These are phyloP conservation scores for Thomomys bottae DNA, from an alignment of 2,113 vertebrate species.

Conservation along the genomic window DNA sequence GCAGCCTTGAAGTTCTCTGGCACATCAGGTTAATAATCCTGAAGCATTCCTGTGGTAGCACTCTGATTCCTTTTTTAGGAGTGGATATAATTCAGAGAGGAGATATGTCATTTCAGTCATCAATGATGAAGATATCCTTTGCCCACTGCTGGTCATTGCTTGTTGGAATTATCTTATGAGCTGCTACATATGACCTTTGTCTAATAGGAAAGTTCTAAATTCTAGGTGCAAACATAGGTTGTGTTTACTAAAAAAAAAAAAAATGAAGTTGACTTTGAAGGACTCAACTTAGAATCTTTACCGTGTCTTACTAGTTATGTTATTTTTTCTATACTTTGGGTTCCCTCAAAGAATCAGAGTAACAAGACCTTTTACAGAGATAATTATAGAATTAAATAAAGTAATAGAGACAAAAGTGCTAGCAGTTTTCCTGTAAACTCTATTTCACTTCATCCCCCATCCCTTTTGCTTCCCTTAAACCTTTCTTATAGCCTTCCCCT, in stretches of 20 bases:
- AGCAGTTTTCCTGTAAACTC: neutral
- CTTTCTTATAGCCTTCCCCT: neutral
- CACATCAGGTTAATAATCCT: accelerated
- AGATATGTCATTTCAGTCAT: neutral
- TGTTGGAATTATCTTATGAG: neutral
- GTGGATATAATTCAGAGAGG: neutral
- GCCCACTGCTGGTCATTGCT: neutral
- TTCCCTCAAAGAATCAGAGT: neutral
- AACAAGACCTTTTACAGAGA: neutral
- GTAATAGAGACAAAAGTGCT: too few relatives aligned
- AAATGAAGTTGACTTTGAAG: neutral
- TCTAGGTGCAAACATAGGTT: neutral
- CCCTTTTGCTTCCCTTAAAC: neutral
- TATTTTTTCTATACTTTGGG: neutral
- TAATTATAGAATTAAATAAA: too few relatives aligned
- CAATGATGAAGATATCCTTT: neutral
- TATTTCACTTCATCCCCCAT: neutral
- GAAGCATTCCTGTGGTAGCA: neutral
- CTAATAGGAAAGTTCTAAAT: neutral
- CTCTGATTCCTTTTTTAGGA: neutral
- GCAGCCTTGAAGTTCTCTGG: accelerated
- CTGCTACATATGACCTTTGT: neutral
- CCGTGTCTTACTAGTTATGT: neutral
- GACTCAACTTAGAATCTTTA: neutral
- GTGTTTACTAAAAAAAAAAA: neutral